Conservation (phyloP, 2,888 invertebrate species). For the Tiliacea citrago region DNA sequence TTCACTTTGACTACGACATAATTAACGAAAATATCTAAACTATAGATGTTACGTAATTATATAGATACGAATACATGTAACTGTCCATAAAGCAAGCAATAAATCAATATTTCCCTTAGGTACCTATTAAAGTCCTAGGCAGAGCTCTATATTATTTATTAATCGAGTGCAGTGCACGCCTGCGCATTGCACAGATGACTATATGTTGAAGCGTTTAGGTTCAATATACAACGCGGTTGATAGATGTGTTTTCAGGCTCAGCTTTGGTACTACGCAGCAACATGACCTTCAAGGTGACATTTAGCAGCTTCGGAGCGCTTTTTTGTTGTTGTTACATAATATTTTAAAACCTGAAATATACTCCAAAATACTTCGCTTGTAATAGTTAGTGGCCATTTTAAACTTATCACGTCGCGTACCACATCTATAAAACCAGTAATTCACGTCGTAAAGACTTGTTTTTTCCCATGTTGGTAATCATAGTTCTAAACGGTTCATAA, state of each 20-base stretch:
- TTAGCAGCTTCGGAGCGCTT: neutral
- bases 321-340: neutral
- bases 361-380: neutral
- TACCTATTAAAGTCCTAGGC: slow-evolving; percentile 4
- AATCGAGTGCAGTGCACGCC: slow-evolving; percentile 35
- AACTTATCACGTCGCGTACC: neutral
- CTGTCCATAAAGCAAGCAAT: neutral
- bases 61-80: neutral
- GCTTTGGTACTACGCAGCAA: neutral
- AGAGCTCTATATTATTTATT: slow-evolving; percentile 12
- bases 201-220: fast-evolving
- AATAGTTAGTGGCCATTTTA: neutral
- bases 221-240: neutral
- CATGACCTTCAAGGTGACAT: slow-evolving; percentile 11
- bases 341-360: neutral
- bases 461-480: too few relatives aligned
- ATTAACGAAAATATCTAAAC: neutral
- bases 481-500: too few relatives aligned
- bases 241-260: slow-evolving; percentile 23
- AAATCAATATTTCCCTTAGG: slow-evolving; percentile 34
- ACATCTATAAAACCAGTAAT: neutral
- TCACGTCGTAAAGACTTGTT: too few relatives aligned
- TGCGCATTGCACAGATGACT: slow-evolving; percentile 43
- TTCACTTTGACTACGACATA: neutral
- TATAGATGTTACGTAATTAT: neutral